Evolutionary conservation across 2,113 vertebrate genomes (phyloP), one percentile per base, ranked within the genome.

Genomic region (Thunnus thynnus): DNA sequence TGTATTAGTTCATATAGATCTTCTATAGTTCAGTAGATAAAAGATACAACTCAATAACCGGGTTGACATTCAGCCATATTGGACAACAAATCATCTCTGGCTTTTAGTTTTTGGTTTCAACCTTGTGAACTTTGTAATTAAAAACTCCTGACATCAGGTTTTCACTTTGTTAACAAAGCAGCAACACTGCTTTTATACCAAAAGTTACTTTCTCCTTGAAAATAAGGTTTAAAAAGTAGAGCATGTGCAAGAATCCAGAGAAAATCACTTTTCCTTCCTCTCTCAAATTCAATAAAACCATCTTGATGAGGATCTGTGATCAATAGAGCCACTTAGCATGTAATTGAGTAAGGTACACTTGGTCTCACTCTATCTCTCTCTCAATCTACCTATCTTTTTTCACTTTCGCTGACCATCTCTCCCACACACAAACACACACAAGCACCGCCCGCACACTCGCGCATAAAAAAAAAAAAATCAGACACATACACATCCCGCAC

Each of bases 301-400:
- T 55, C 62, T 55, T 74, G 78, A 88, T 82, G 86, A 88, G 78
- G 81, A 80, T 61, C 71, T 47, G 48, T 62, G 82, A 88, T 89
- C 84, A 77, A 91, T 90, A 80, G 18, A 86, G 64, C 65, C 68
- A 87, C 80, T 80, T 84, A 78, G 83, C 77, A 69, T 70, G 66
- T 65, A 85, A 90, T 64, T 78, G 84, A 87, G 61, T 71, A 60
- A 51, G 64, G 60, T 13, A 55, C 51, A 81, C 81, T 69, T 14
- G 13, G 22, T 76, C 74, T 71, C 36, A 20, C 65, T 72, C 55
- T 5, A 20, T 73, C 36, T 68, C 13, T 51, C 8, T 9, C 41
- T 78, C 14, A 60, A 44, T 64, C 65, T 71, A n/a, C 25, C 4
- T 32, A 20, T 27, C 54, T 69, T 65, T 32, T 32, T 13, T 3